Conservation (phyloP, 2,113 vertebrate species). For the Emydocephalus ijimae region DNA sequence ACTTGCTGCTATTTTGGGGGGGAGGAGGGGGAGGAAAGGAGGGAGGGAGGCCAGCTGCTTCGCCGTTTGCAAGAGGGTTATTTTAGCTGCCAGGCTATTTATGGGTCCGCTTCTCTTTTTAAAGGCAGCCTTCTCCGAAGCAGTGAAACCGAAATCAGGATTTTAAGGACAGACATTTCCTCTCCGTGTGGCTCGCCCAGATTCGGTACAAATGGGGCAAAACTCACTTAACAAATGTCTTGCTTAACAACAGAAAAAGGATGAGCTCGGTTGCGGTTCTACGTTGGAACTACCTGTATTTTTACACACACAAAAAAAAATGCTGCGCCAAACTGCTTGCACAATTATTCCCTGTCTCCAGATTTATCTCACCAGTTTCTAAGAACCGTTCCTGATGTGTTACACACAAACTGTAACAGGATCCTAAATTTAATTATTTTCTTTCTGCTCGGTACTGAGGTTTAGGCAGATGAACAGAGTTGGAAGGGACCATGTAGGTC, state of each 20-base stretch:
- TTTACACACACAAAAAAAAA: background rate
- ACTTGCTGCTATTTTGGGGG: conserved; percentile 65
- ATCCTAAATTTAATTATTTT: background rate
- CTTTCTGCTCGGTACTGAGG: background rate
- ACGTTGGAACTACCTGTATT: too few species aligned
- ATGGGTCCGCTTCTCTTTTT: background rate
- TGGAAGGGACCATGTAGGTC: too few species aligned
- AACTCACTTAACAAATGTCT: too few species aligned
- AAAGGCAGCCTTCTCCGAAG: background rate
- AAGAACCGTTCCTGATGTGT: background rate
- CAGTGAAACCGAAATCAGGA: background rate
- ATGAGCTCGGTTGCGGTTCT: too few species aligned
- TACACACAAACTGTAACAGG: background rate
- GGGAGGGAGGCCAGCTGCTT: conserved; percentile 50
- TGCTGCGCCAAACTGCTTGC: background rate
- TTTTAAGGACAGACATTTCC: background rate
- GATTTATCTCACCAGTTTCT: background rate
- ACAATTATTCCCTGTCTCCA: background rate
- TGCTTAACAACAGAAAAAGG: too few species aligned
- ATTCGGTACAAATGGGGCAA: too few species aligned
- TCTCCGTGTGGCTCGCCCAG: background rate
- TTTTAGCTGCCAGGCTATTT: conserved; percentile 26
- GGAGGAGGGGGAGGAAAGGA: fast-evolving
- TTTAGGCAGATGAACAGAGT: background rate
- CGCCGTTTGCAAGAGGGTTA: background rate